Conservation (phyloP, 2,113 vertebrate species). For the Syrrhaptes paradoxus region DNA sequence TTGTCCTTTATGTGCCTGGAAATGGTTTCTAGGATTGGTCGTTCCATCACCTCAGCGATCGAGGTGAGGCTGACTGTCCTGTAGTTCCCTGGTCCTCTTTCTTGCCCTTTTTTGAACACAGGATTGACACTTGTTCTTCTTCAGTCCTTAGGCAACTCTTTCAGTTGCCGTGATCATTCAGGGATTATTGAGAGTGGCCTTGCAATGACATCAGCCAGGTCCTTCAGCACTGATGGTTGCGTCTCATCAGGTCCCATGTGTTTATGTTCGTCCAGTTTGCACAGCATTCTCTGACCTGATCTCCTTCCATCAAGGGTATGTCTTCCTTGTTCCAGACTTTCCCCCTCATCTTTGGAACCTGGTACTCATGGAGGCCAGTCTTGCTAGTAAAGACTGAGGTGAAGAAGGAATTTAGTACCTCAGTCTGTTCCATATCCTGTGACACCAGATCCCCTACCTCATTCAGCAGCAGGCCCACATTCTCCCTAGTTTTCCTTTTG, state of each 20-base stretch:
- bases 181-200: background rate
- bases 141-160: background rate
- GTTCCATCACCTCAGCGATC: background rate
- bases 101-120: background rate
- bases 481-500: background rate
- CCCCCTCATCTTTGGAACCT: background rate
- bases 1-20: background rate
- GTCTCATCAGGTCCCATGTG: rapidly evolving
- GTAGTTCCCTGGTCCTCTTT: background rate
- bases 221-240: background rate
- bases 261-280: background rate
- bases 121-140: background rate
- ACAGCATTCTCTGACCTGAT: background rate
- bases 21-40: background rate
- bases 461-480: background rate
- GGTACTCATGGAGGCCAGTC: background rate
- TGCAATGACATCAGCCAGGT: background rate
- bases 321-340: background rate
- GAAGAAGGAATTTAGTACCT: background rate
- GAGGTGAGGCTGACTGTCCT: background rate
- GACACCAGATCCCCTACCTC: background rate
- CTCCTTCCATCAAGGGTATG: rapidly evolving
- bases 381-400: background rate
- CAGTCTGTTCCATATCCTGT: background rate
- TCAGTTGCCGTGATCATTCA: background rate